phyloP scores from a whole-genome alignment of 2,113 vertebrate species.

The Planiliza haematocheilus region DNA sequence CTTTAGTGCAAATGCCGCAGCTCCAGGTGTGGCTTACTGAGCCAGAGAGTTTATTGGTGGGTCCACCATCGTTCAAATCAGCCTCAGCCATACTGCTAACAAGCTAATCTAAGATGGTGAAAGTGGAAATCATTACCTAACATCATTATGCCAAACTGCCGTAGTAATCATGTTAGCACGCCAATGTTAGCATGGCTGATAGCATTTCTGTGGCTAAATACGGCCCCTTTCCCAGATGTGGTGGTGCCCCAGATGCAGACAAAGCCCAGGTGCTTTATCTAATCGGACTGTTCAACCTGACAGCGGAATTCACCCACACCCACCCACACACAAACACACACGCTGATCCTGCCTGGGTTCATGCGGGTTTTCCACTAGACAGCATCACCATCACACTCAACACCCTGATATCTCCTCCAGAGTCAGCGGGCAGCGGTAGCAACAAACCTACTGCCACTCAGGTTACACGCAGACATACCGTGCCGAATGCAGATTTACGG shows the following conservation, averaged over 20 bases:
- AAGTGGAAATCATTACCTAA: background rate
- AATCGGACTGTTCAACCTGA: constrained; percentile 18
- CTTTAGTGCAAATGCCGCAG: background rate
- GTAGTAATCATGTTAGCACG: background rate
- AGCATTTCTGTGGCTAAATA: background rate
- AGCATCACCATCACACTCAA: constrained; percentile 40
- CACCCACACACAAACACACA: constrained; percentile 10
- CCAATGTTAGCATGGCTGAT: background rate
- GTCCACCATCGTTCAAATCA: background rate
- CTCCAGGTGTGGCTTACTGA: background rate
- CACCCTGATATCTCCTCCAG: constrained; percentile 39
- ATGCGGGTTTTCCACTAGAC: constrained; percentile 31
- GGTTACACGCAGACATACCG: constrained; percentile 26
- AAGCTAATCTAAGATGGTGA: background rate
- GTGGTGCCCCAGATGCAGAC: background rate
- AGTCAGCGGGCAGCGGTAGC: constrained; percentile 1
- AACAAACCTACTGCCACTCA: constrained; percentile 20
- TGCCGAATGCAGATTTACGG: constrained; percentile 48
- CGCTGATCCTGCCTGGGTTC: constrained; percentile 16
- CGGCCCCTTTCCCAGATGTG: background rate
- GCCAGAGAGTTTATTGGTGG: fast-evolving
- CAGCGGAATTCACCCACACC: constrained; percentile 13
- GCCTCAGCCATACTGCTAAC: background rate
- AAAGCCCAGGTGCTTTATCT: constrained; percentile 37
- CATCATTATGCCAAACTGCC: background rate